Percentiles rank a stretch among this genome's conserved stretches.
phyloP scores from a whole-genome alignment of 2,888 invertebrate species.

The Folsomia candida region DNA sequence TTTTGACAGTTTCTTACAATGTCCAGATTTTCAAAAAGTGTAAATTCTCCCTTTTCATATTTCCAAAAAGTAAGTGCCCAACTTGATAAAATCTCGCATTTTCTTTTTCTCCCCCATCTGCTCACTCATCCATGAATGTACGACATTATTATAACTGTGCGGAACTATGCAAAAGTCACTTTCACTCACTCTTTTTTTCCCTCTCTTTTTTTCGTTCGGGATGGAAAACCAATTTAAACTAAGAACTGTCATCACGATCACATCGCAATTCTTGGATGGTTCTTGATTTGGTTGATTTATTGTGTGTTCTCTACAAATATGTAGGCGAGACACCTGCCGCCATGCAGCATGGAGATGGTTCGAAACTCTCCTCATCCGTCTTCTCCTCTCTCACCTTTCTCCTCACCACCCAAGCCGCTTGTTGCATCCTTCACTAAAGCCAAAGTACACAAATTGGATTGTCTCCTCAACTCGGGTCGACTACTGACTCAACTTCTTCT shows the following conservation, averaged over 20 bases:
- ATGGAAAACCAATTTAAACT: not conserved
- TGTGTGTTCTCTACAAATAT: not conserved
- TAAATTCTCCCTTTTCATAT: no score
- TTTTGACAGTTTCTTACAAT: no score
- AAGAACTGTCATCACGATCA: not conserved
- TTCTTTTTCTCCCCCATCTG: no score
- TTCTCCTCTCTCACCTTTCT: not conserved
- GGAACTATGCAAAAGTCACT: not conserved
- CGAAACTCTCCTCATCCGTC: not conserved
- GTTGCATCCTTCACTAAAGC: not conserved
- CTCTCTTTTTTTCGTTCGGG: not conserved
- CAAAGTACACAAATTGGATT: conserved; percentile 10
- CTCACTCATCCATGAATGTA: no score
- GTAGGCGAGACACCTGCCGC: conserved; percentile 50
- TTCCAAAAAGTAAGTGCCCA: no score
- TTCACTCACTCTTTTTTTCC: not conserved
- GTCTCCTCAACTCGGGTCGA: not conserved
- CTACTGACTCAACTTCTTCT: not conserved
- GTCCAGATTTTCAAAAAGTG: no score
- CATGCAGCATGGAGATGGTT: conserved; percentile 47
- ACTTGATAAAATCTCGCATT: no score
- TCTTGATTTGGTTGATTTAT: not conserved
- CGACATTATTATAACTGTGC: no score
- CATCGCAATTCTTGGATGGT: no score
- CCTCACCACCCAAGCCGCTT: not conserved